Percentiles rank a stretch among this genome's conserved stretches.
Conservation (phyloP, 2,888 invertebrate species). For the Alentia gelatinosa region DNA sequence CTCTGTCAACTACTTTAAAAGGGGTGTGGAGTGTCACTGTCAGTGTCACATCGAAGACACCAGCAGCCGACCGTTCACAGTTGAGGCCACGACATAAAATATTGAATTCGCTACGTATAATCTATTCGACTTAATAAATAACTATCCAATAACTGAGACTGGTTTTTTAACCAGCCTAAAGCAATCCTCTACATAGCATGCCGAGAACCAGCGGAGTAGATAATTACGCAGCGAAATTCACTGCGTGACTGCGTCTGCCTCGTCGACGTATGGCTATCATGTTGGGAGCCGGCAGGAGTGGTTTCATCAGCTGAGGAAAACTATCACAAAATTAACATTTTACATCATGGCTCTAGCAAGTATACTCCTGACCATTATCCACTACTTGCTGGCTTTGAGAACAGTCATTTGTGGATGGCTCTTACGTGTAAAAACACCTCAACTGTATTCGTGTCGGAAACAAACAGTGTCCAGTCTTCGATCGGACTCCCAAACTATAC, state of each 20-base stretch:
- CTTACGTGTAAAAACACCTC: not conserved
- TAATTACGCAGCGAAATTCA: not conserved
- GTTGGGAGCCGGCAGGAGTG: not conserved
- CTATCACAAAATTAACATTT: not conserved
- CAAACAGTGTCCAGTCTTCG: conserved; percentile 37
- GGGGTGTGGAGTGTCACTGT: too few relatives aligned
- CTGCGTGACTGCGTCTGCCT: conserved; percentile 9
- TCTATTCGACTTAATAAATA: too few relatives aligned
- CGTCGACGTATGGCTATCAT: not conserved
- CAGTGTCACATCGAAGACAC: too few relatives aligned
- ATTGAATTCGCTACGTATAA: too few relatives aligned
- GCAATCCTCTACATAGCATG: too few relatives aligned
- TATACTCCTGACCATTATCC: not conserved
- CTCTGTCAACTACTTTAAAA: too few relatives aligned
- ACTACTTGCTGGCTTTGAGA: not conserved
- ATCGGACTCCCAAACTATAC: conserved; percentile 72
- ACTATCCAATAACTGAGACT: too few relatives aligned
- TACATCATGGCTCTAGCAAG: not conserved
- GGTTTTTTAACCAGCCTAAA: too few relatives aligned
- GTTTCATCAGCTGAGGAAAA: not conserved
- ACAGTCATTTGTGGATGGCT: not conserved
- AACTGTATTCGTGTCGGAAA: not conserved
- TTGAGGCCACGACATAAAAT: too few relatives aligned
- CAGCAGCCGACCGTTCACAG: too few relatives aligned
- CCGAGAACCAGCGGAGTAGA: not conserved